Base-by-base conservation (phyloP, 1,140 invertebrate genomes). In the Procambarus virginalis region DNA sequence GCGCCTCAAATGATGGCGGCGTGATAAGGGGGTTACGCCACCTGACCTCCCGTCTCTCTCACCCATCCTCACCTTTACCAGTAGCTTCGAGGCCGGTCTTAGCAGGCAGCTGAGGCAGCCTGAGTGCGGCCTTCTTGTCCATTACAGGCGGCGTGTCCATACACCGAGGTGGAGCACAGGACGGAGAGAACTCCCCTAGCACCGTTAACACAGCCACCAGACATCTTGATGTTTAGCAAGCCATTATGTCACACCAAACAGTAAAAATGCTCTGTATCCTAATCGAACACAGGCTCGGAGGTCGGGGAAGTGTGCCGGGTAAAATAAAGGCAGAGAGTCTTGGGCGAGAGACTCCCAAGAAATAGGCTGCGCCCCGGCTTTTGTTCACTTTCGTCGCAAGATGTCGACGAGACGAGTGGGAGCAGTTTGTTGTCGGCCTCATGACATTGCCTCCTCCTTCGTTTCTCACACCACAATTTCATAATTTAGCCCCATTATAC, bases 161-260 rank as follows among this genome's bases (percentile, higher is more conserved):
- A 55, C 82, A 84, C 82, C 46, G 14, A 60, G 64, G 82, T 51
- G 82, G 46, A 55, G 46, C 22, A 48, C 58, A 17, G 68, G 51
- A 51, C 10, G 68, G 51, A 22, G 58, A 51, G 20, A 20, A 75
- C 68, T 75, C 68, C 82, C 68, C 64, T 55, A 58, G 60, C 22
- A 82, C 34, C 80, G 58, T 68, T n/a, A 68, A 68, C 80, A 82
- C 79, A 81, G 12, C n/a, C 68, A 73, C n/a, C 68, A 78, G 49
- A 78, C 82, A 84, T 84, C 82, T 84, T 84, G 82, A 58, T 20
- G 82, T 51, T 84, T 84, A 84, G 82, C 82, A 84, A 76, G 82
- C 82, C 82, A 84, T 84, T 75, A 75, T 51, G 70, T 22, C 22
- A 48, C 82, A 75, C 68, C 60, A 73, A 84, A 84, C 82, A 84